Conservation (phyloP, 2,888 invertebrate genomes). For the Polyommatus icarus region DNA sequence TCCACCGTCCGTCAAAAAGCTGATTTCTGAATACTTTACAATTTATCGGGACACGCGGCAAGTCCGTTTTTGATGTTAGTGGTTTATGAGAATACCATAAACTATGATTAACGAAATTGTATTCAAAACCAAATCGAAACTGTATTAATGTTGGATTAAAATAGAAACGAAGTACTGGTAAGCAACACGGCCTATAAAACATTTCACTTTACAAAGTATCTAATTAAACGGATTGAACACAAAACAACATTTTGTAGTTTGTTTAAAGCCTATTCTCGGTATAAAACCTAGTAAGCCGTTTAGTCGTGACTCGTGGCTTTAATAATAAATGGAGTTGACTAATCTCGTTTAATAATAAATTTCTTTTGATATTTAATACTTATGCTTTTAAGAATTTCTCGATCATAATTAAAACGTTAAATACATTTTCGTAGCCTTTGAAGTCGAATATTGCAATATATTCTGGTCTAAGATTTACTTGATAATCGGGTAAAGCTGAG, state of each 20-base stretch:
- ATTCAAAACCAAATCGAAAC: no score
- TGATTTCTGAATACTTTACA: neutral
- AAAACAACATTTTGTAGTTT: neutral
- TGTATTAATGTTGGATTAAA: neutral
- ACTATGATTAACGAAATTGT: no score
- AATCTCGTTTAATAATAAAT: neutral
- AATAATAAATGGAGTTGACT: neutral
- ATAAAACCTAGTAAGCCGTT: constrained; percentile 6
- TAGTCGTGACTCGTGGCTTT: neutral
- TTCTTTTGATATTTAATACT: neutral
- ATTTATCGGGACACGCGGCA: neutral
- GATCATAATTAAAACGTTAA: neutral
- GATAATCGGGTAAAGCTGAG: neutral
- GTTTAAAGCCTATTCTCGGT: neutral
- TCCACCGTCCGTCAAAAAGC: neutral
- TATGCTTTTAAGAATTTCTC: constrained; percentile 16
- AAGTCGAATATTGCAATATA: neutral
- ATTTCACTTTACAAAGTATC: neutral
- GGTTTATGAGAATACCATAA: no score
- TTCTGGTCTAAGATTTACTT: neutral
- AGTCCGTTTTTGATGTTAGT: neutral
- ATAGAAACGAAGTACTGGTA: neutral
- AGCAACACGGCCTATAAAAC: no score
- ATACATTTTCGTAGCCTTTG: constrained; percentile 7
- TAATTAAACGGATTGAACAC: neutral